phyloP scores from a whole-genome alignment of 2,888 invertebrate genomes.

The Emmelina monodactyla region DNA sequence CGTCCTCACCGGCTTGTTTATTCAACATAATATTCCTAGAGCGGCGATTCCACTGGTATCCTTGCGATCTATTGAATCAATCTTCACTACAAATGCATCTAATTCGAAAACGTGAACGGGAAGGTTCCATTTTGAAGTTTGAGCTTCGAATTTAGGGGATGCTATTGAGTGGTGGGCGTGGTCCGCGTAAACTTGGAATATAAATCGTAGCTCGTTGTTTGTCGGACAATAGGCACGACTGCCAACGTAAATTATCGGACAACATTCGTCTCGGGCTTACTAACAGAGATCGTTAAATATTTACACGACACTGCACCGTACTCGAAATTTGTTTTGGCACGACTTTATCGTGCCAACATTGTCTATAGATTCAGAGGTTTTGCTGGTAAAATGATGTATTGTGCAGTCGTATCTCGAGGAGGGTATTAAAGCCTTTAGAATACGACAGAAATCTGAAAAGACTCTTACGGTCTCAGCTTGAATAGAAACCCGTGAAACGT shows the following conservation, averaged over 20 bases:
- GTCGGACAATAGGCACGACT: constrained; percentile 42
- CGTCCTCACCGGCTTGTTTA: constrained; percentile 31
- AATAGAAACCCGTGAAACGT: constrained; percentile 37
- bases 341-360: not conserved
- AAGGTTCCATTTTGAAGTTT: not conserved
- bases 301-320: constrained; percentile 22
- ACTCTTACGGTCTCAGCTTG: constrained; percentile 35
- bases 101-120: constrained; percentile 12
- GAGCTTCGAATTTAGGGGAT: constrained; percentile 13
- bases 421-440: constrained; percentile 37
- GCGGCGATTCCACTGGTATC: constrained; percentile 29
- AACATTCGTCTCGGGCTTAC: constrained; percentile 40
- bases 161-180: constrained; percentile 29
- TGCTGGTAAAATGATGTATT: constrained; percentile 19
- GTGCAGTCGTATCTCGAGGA: constrained; percentile 28
- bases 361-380: too few relatives aligned
- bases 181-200: constrained; percentile 42
- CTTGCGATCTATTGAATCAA: constrained; percentile 33
- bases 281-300: constrained; percentile 37
- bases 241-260: constrained; percentile 50
- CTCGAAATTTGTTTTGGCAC: not conserved
- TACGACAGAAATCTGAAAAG: constrained; percentile 39
- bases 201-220: constrained; percentile 45
- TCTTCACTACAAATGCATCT: constrained; percentile 25
- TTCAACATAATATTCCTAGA: constrained; percentile 35